A percentile compares a stretch with the other conserved stretches of the same genome.
phyloP scores from a whole-genome alignment of 2,797 vertebrate genomes.

The Mormyrops attenuatus region DNA sequence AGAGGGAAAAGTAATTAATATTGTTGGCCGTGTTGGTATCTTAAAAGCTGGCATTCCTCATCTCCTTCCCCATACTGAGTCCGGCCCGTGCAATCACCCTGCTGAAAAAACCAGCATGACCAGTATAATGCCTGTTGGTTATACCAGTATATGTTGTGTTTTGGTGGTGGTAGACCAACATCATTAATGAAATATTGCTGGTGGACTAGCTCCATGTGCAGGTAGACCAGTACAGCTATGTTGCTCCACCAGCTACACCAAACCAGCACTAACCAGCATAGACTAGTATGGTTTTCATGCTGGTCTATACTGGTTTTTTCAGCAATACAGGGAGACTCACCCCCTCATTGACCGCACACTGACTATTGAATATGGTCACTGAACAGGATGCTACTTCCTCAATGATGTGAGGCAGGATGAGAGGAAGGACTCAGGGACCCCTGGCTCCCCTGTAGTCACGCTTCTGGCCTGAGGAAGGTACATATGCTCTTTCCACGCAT shows the following conservation, averaged over 20 bases:
- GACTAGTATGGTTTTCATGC: not conserved
- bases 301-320: not conserved
- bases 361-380: not conserved
- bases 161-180: not conserved
- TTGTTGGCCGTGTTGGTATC: not conserved
- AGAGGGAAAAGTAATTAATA: not conserved
- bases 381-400: not conserved
- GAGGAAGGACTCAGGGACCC: not conserved
- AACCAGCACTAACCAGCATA: not conserved
- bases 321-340: not conserved
- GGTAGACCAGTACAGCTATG: not conserved
- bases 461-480: not conserved
- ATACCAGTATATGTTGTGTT: not conserved
- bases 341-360: not conserved
- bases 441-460: not conserved
- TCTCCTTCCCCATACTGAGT: not conserved
- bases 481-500: not conserved
- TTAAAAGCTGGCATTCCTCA: not conserved
- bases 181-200: not conserved
- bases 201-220: not conserved
- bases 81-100: not conserved
- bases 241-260: not conserved
- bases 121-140: not conserved
- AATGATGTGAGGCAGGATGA: not conserved
- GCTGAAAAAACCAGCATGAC: not conserved